Percentiles rank a stretch among this genome's conserved stretches.
Conservation (phyloP, 1,140 invertebrate species). For the Hylyphantes graminicola region DNA sequence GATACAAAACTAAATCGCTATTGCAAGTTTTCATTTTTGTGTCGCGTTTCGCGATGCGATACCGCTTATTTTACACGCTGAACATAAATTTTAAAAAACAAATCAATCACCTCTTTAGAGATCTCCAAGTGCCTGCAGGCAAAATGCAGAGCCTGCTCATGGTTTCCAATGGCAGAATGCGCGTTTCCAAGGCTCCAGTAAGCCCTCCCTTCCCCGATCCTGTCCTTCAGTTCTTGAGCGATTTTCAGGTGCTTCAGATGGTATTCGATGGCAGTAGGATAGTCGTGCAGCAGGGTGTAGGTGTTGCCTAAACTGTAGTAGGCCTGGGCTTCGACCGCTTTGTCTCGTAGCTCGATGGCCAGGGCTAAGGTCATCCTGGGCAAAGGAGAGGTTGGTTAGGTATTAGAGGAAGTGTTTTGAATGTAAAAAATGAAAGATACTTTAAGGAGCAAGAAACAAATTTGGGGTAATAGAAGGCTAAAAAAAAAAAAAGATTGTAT, state of each 20-base stretch:
- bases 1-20: too few relatives aligned
- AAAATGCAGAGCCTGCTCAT: constrained; percentile 91
- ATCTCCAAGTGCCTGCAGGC: constrained; percentile 90
- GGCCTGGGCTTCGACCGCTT: constrained; percentile 95
- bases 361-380: constrained; percentile 82
- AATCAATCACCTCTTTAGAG: constrained; percentile 82
- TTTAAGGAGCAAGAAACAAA: background rate
- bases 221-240: constrained; percentile 88
- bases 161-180: constrained; percentile 89
- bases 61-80: too few relatives aligned
- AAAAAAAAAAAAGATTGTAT: too few relatives aligned
- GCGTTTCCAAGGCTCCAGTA: constrained; percentile 82
- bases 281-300: constrained; percentile 93
- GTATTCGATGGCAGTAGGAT: constrained; percentile 90
- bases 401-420: too few relatives aligned
- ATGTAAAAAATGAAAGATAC: background rate
- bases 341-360: constrained; percentile 88
- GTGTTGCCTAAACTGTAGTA: constrained; percentile 98
- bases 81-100: too few relatives aligned
- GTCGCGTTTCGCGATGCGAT: too few relatives aligned
- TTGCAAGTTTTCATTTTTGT: too few relatives aligned
- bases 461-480: too few relatives aligned
- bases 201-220: constrained; percentile 81
- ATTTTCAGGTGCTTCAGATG: constrained; percentile 92
- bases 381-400: background rate